phyloP scores from a whole-genome alignment of 2,113 vertebrate genomes.

The Myotis brandtii region DNA sequence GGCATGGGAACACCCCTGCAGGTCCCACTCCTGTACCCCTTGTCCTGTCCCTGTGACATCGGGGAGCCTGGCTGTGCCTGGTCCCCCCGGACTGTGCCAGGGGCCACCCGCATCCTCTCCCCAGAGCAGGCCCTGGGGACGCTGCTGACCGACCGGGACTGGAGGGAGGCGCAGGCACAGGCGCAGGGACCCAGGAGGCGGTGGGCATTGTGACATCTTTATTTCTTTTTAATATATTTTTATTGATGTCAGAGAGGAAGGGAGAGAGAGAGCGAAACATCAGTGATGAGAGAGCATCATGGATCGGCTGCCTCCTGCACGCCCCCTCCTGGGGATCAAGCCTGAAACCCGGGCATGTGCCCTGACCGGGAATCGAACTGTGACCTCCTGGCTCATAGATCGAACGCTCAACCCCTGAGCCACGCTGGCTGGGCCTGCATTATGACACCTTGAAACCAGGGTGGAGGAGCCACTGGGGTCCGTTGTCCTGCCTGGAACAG shows the following conservation, averaged over 20 bases:
- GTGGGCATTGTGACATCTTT: accelerated
- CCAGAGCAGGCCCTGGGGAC: neutral
- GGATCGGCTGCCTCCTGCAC: too few species aligned
- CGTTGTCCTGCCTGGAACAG: accelerated
- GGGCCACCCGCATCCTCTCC: neutral
- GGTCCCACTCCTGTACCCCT: neutral
- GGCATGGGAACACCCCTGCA: neutral
- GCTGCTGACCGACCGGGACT: accelerated
- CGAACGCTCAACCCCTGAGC: too few species aligned
- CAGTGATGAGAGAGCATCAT: too few species aligned
- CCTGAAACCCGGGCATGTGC: too few species aligned
- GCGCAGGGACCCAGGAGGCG: accelerated
- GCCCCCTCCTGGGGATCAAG: too few species aligned
- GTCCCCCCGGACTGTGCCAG: neutral
- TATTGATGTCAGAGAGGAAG: too few species aligned
- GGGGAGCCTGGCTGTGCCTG: neutral
- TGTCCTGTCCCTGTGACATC: neutral
- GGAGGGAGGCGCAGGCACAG: neutral
- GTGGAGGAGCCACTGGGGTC: accelerated
- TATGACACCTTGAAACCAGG: accelerated
- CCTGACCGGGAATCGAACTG: too few species aligned
- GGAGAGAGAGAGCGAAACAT: too few species aligned
- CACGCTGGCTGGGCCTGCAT: too few species aligned
- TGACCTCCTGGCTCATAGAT: too few species aligned
- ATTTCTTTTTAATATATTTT: too few species aligned